Evolutionary conservation across 1,140 invertebrate genomes (phyloP), one percentile per base, ranked within the genome.

Genomic region (Ostrea denselamellosa): DNA sequence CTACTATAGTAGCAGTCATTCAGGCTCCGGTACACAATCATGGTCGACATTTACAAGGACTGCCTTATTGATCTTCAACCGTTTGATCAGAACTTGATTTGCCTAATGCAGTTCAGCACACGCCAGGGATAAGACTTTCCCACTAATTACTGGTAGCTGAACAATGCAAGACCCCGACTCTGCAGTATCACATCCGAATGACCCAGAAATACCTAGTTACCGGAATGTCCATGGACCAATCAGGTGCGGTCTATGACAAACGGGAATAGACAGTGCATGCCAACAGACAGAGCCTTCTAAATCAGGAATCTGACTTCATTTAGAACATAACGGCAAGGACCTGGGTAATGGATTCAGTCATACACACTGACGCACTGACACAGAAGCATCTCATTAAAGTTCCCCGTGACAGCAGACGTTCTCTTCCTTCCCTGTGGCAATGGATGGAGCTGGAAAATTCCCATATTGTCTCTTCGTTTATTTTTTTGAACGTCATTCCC

Each of bases 61-160:
- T 10, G 68, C 14, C 14, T 22, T 77, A 77, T 77, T 28, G 68
- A 77, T 77, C 14, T 77, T 34, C 25, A 77, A 25, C 25, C 68
- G 28, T 62, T 62, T 77, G 68, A 77, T 77, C 25, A 77, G 25
- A 77, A 28, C 22, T 34, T 34, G 28, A 77, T 77, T 77, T 77
- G 68, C 68, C 28, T 77, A 77, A 77, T 77, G 68, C 68, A 77
- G 68, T 77, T 34, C 68, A 7, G 34, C 56, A n/a, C 56, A 62
- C n/a, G 56, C 56, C n/a, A 62, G 56, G 56, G 68, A 28, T 10
- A 25, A 34, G 28, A 77, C 28, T 25, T 77, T 34, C 28, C 22
- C 68, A 77, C 68, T 77, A 77, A 77, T 77, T 77, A 77, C 68
- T 77, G 56, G 56, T n/a, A 12, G 68, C 68, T 28, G 68, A 77